Percentiles rank a stretch among this genome's conserved stretches.
phyloP scores from a whole-genome alignment of 2,797 vertebrate species.

The Caiman crocodilus region DNA sequence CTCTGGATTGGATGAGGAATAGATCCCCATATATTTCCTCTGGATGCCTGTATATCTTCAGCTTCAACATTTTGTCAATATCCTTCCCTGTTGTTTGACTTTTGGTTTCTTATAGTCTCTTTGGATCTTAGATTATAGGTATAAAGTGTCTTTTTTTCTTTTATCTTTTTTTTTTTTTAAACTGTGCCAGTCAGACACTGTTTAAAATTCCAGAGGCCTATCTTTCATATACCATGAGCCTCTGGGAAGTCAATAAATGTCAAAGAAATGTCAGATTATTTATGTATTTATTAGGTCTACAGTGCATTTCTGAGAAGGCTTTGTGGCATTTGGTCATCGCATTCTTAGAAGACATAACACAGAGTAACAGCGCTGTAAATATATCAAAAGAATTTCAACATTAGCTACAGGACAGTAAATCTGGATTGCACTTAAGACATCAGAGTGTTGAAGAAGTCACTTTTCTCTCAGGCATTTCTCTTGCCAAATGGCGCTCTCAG shows the following conservation, averaged over 20 bases:
- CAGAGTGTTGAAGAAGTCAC: background rate
- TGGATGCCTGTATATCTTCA: background rate
- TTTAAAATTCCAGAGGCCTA: slow-evolving; percentile 64
- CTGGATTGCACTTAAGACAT: background rate
- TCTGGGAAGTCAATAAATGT: slow-evolving; percentile 69
- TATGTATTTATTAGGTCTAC: slow-evolving; percentile 58
- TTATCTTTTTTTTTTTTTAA: slow-evolving; percentile 18
- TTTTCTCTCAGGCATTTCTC: background rate
- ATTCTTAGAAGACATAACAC: slow-evolving; percentile 48
- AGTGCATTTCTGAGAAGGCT: slow-evolving; percentile 50
- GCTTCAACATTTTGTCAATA: background rate
- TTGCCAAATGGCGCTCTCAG: slow-evolving; percentile 18
- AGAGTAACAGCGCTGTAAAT: slow-evolving; percentile 10
- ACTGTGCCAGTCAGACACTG: slow-evolving; percentile 7
- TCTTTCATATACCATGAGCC: slow-evolving; percentile 57
- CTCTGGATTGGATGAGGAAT: background rate
- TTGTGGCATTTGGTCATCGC: slow-evolving; percentile 64
- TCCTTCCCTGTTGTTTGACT: background rate
- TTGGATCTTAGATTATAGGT: background rate
- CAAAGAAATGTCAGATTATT: slow-evolving; percentile 71
- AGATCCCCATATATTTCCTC: background rate
- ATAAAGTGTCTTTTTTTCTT: slow-evolving; percentile 15
- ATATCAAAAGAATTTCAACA: background rate
- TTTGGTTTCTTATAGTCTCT: background rate
- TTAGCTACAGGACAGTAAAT: background rate